Evolutionary conservation across 2,888 invertebrate species (phyloP), one percentile per base, ranked within the genome.

Genomic region (Anticlea derivata): DNA sequence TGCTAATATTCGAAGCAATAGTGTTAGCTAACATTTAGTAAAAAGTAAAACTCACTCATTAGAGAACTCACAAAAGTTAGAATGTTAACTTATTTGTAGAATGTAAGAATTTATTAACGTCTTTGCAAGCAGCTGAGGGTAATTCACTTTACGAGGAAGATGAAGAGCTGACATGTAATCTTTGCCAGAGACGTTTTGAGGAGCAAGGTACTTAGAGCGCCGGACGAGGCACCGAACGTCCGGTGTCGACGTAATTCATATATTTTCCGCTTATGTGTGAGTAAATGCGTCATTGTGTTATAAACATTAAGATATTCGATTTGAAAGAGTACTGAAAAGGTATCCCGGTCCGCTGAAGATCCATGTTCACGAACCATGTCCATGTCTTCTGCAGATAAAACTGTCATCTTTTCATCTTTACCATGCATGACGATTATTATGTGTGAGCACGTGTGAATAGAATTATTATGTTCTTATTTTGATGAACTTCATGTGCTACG

Each of bases 131-230:
- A 93, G 93, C 93, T 91, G 91, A 92, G 81, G 93, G 92, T 89
- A 84, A 84, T 77, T 91, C 92, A 83, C 91, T 92, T 89, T 91
- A 91, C 86, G 90, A 92, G 84, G 92, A 93, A 89, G 92, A 92
- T 82, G 92, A 92, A 91, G 93, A 92, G 88, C 92, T 92, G 87
- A 93, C 92, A 92, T 94, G 94, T 90, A 94, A 93, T 86, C 93
- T 94, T 91, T 94, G 94, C 92, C 94, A 94, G 92, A 93, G 94
- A 92, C 93, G 94, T 83, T 94, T 94, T 93, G 94, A 94, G 90
- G 93, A 93, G 91, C 94, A 94, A 94, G 94, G 94, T 94, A 94
- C 92, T 87, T 83, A 83, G 80, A 73, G 76, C 80, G 74, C 77
- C 78, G 83, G 81, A 82, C 76, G 73, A 68, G 47, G 65, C 73